Percentiles rank a stretch among this genome's conserved stretches.
Evolutionary conservation across 2,113 vertebrate genomes (phyloP).

Genomic region (Choloepus hoffmanni): DNA sequence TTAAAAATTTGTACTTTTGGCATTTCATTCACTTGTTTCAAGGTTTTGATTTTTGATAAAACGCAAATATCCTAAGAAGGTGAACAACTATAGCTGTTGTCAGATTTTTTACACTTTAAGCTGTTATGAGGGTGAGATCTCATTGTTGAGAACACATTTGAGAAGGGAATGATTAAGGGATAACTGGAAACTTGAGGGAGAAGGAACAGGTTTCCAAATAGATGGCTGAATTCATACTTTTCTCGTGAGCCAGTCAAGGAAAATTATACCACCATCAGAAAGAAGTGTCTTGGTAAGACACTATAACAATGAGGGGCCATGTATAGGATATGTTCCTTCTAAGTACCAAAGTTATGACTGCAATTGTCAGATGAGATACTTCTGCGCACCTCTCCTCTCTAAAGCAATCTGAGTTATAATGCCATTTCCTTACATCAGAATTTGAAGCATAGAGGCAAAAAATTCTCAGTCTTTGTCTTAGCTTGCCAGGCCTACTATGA

Average conservation of each 20-base stretch:
- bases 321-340: constrained; percentile 29
- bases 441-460: background rate
- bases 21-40: constrained; percentile 23
- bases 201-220: constrained; percentile 52
- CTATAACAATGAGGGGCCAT: constrained; percentile 51
- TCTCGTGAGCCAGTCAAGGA: background rate
- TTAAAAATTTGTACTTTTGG: background rate
- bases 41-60: constrained; percentile 54
- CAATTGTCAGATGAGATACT: constrained; percentile 58
- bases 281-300: constrained; percentile 57
- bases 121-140: background rate
- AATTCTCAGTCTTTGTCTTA: background rate
- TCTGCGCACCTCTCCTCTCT: background rate
- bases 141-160: constrained; percentile 38
- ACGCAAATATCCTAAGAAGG: constrained; percentile 21
- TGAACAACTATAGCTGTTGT: background rate
- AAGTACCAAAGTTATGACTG: constrained; percentile 46
- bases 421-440: constrained; percentile 29
- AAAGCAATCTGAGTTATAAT: constrained; percentile 10
- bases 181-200: background rate
- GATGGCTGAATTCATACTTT: constrained; percentile 49
- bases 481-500: too few species aligned
- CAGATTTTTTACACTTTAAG: constrained; percentile 1
- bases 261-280: constrained; percentile 59
- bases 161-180: background rate